Percentiles rank a stretch among this genome's conserved stretches.
These are phyloP conservation scores for Stichopus horrens DNA, from an alignment of 53 echinoderm and acorn worm species.

Conservation along the genomic window DNA sequence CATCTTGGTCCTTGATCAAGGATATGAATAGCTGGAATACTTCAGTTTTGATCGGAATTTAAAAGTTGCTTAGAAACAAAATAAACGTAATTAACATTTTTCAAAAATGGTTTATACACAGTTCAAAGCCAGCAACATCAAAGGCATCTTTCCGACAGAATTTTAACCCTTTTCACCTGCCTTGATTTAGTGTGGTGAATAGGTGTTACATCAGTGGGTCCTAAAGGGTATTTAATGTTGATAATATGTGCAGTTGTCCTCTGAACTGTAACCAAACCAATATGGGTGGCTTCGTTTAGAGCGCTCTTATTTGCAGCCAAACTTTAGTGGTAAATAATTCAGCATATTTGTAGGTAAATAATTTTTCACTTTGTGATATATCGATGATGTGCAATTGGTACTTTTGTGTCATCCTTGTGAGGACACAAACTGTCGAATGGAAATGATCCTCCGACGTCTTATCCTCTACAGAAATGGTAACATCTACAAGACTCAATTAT, in stretches of 20 bases:
- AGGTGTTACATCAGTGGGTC: neutral
- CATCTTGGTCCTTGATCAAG: neutral
- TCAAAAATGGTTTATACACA: neutral
- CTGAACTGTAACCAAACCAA: slow-evolving; percentile 2
- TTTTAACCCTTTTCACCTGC: neutral
- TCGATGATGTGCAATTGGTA: neutral
- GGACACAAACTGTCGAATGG: neutral
- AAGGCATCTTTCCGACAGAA: neutral
- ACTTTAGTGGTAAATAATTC: neutral
- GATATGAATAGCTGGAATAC: neutral
- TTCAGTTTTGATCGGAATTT: neutral
- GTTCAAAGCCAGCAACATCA: neutral
- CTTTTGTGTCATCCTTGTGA: neutral
- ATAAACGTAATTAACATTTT: neutral
- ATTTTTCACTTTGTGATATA: neutral
- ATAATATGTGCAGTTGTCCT: neutral
- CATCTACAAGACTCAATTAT: too few species aligned
- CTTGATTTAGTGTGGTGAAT: neutral
- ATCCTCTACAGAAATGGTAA: too few species aligned
- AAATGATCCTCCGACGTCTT: too few species aligned
- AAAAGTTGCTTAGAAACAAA: too few species aligned
- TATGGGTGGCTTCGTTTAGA: neutral
- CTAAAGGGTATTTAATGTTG: slow-evolving; percentile 30
- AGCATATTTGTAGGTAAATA: neutral
- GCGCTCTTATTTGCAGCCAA: neutral